Base-by-base conservation (phyloP, 2,888 invertebrate genomes). In the Eupithecia subfuscata region DNA sequence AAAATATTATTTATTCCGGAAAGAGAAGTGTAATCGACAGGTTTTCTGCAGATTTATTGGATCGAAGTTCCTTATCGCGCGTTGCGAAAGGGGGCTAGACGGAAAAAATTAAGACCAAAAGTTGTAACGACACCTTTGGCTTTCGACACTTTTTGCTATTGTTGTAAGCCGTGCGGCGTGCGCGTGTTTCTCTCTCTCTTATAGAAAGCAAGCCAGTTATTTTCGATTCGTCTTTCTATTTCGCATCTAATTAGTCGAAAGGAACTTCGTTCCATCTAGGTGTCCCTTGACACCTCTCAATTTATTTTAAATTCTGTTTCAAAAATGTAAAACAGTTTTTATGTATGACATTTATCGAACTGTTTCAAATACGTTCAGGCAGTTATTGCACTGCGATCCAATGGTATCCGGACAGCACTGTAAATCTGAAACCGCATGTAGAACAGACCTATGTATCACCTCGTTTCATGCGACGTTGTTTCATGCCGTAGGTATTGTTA, bases 371-470 rank as follows among this genome's bases (percentile, higher is more conserved):
- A 60, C 56, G 56, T 60, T 60, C 14, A 5, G 11, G 56, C 56
- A 60, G 22, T 25, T 60, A 56, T 60, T 56, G 56, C 37, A 18
- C 7, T 63, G 63, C 64, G 40, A n/a, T 40, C 40, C 12, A 67
- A 67, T 67, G 9, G 37, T n/a, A 40, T 67, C n/a, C 71, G 22
- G 4, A 65, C 25, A 71, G 45, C 22, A 65, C 40, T 67, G 69
- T 75, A 70, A 75, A 73, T 75, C 64, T 70, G 45, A 34, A 70
- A 75, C 69, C 65, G 34, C 45, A 34, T 56, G 43, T 70, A 56
- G 56, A 70, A 56, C 65, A 25, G 48, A 45, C 69, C 56, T 40
- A 22, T 70, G 69, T 64, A 64, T 71, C 71, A 71, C 63, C 34
- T n/a, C 18, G 64, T 67, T 60, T 67, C 18, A 60, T 25, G 37